Conservation (phyloP, 1,140 invertebrate genomes). For the Drosophila asahinai region DNA sequence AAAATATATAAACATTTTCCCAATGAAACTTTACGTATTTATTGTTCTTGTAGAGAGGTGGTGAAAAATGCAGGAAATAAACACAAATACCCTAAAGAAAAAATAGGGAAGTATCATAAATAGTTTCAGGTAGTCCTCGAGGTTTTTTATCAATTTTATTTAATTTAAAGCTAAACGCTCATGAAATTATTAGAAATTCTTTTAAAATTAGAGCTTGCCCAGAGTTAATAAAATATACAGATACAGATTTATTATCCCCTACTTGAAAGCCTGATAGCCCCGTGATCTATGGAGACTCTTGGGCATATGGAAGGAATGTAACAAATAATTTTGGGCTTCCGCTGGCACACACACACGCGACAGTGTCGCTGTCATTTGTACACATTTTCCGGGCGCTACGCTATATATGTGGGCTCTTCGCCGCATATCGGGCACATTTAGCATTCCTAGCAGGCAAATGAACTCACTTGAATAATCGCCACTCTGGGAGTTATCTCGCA, state of each 20-base stretch:
- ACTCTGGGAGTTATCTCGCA: constrained; percentile 80
- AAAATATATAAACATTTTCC: constrained; percentile 57
- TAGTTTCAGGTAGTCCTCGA: not conserved
- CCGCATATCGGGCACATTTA: constrained; percentile 42
- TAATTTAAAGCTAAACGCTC: no score
- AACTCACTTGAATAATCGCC: constrained; percentile 82
- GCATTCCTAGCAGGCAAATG: constrained; percentile 76
- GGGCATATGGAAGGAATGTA: not conserved
- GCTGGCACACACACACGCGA: not conserved
- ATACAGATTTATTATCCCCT: not conserved
- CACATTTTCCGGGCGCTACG: not conserved
- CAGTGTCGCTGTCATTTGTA: not conserved
- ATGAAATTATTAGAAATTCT: no score
- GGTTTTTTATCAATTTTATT: not conserved
- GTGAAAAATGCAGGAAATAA: not conserved
- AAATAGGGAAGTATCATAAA: no score
- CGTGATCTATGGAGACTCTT: not conserved
- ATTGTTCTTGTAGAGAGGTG: not conserved
- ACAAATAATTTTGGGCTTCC: not conserved
- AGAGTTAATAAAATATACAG: no score
- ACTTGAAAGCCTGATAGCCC: not conserved
- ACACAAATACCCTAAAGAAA: not conserved
- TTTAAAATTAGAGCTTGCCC: not conserved
- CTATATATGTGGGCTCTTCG: constrained; percentile 1
- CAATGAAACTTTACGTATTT: not conserved